Percentiles rank a stretch among this genome's conserved stretches.
These are phyloP conservation scores for Enhydra lutris DNA, from an alignment of 2,113 vertebrate species.

Conservation along the genomic window DNA sequence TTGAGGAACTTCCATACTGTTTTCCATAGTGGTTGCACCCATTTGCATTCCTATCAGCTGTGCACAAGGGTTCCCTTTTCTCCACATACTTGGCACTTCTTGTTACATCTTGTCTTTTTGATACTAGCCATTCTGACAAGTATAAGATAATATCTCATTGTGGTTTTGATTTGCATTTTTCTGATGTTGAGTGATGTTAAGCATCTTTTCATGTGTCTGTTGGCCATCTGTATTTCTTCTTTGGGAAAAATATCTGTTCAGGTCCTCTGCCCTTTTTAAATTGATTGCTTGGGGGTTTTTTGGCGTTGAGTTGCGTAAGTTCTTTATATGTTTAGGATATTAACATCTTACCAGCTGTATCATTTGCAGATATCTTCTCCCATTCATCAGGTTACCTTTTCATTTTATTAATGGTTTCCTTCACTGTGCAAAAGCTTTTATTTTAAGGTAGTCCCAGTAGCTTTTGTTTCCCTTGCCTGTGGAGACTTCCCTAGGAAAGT, in stretches of 20 bases:
- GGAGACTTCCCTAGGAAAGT: not conserved
- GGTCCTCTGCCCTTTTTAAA: not conserved
- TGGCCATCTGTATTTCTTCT: not conserved
- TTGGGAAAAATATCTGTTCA: not conserved
- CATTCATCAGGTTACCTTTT: not conserved
- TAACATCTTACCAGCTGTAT: not conserved
- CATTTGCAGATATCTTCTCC: not conserved
- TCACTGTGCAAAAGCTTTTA: not conserved
- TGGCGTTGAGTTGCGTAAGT: not conserved
- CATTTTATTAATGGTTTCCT: not conserved
- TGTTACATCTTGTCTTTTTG: not conserved
- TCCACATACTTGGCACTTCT: not conserved
- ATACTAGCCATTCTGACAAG: not conserved
- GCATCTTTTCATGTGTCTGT: not conserved
- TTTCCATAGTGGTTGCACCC: not conserved
- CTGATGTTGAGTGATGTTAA: not conserved
- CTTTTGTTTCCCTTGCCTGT: not conserved
- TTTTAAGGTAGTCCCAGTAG: not conserved
- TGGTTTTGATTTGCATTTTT: not conserved
- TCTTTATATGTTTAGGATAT: not conserved
- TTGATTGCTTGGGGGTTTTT: not conserved
- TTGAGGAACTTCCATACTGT: not conserved
- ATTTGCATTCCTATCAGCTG: not conserved
- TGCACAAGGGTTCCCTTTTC: not conserved
- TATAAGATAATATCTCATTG: not conserved